A percentile compares a stretch with the other conserved stretches of the same genome.
Conservation (phyloP, 64 coral and sea anemone species). For the Hydrozoanthus tunicans region DNA sequence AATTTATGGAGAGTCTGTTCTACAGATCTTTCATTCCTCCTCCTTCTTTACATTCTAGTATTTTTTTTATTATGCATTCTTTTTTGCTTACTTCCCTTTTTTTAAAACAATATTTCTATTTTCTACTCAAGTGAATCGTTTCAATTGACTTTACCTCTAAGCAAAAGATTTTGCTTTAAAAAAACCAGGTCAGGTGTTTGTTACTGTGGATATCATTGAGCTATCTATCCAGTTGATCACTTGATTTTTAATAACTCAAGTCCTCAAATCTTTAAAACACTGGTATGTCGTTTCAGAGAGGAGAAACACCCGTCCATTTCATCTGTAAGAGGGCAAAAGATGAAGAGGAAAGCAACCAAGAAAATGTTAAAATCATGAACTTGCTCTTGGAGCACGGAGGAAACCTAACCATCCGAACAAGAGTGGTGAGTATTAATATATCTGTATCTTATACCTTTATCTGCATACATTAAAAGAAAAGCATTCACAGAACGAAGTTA, state of each 20-base stretch:
- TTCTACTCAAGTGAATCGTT: too few species aligned
- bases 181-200: background rate
- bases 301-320: conserved; percentile 85
- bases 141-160: too few species aligned
- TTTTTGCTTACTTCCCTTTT: background rate
- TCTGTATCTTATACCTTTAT: too few species aligned
- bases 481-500: too few species aligned
- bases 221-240: too few species aligned
- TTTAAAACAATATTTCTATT: background rate
- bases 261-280: too few species aligned
- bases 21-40: background rate
- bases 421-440: conserved; percentile 30
- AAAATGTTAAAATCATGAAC: conserved; percentile 64
- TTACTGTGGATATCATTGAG: too few species aligned
- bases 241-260: too few species aligned
- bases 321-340: conserved; percentile 63
- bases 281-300: conserved; percentile 43
- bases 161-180: background rate
- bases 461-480: too few species aligned
- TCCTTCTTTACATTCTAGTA: background rate
- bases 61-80: background rate
- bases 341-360: conserved; percentile 39
- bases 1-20: background rate
- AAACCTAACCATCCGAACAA: conserved; percentile 59
- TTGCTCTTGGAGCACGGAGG: conserved; percentile 81